Conservation (phyloP, 2,888 invertebrate genomes). For the Ferdinandea cuprea region DNA sequence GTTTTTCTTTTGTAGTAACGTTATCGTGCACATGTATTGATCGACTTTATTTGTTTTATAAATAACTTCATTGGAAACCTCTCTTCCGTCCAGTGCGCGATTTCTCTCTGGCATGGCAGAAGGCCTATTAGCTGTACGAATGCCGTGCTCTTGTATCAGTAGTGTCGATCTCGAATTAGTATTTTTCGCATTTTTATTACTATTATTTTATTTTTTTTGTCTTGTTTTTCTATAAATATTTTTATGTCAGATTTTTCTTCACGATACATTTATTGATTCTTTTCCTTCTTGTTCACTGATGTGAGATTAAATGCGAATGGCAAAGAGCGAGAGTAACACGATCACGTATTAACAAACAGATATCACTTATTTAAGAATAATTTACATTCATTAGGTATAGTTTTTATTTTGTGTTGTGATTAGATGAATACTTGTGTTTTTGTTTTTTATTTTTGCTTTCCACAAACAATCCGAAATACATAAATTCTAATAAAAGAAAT, state of each 20-base stretch:
- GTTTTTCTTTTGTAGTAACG: conserved; percentile 28
- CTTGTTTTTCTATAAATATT: conserved; percentile 21
- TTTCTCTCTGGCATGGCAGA: conserved; percentile 57
- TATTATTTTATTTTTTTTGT: background rate
- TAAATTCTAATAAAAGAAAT: conserved; percentile 13
- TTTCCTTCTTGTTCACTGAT: conserved; percentile 23
- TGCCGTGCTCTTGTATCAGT: conserved; percentile 56
- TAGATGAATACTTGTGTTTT: conserved; percentile 6
- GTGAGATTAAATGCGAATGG: conserved; percentile 50
- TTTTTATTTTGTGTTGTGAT: conserved; percentile 6
- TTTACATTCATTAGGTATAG: conserved; percentile 19
- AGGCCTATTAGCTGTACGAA: conserved; percentile 46
- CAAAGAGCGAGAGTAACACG: conserved; percentile 54
- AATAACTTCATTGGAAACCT: conserved; percentile 72
- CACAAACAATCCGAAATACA: conserved; percentile 12
- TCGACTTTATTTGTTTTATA: conserved; percentile 73
- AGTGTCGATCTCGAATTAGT: conserved; percentile 62
- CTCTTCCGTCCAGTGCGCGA: conserved; percentile 65
- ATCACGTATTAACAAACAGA: conserved; percentile 64
- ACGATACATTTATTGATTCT: conserved; percentile 48
- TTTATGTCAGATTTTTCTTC: conserved; percentile 46
- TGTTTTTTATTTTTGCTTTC: conserved; percentile 14
- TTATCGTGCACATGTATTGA: conserved; percentile 60
- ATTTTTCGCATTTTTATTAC: conserved; percentile 41
- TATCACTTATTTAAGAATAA: conserved; percentile 50